Conservation (phyloP, 1,140 invertebrate genomes). For the Chironomus striatipennis region DNA sequence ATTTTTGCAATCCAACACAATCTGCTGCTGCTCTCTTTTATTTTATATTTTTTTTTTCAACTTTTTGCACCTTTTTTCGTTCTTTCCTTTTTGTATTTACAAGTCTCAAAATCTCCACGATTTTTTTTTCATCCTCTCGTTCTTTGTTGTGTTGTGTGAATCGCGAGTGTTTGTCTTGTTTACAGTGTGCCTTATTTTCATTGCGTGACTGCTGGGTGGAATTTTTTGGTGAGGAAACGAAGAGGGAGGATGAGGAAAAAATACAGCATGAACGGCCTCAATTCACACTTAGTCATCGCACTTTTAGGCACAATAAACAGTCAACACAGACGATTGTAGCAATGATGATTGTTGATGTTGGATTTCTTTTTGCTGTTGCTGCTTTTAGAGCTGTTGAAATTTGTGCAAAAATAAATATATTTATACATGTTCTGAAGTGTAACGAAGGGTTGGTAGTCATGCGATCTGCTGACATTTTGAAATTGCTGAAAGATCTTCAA, state of each 20-base stretch:
- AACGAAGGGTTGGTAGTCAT: too few species aligned
- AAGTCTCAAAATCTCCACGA: neutral
- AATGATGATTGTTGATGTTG: neutral
- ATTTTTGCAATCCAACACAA: too few species aligned
- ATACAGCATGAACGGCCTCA: neutral
- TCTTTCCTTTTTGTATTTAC: neutral
- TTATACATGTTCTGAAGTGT: too few species aligned
- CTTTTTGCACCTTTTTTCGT: neutral
- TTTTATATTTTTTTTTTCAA: too few species aligned
- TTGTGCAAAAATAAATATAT: too few species aligned
- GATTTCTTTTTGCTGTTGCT: neutral
- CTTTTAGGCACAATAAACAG: neutral
- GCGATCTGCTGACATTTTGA: neutral
- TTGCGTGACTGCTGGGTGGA: neutral
- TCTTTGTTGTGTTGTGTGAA: too few species aligned
- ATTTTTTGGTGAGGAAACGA: too few species aligned
- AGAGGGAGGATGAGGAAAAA: too few species aligned
- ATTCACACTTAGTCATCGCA: conserved; percentile 2
- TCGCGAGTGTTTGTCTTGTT: too few species aligned
- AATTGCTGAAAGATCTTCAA: neutral
- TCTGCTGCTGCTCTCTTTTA: too few species aligned
- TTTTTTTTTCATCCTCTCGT: too few species aligned
- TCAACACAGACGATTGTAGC: neutral
- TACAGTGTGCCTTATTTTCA: neutral
- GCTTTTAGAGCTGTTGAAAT: neutral